Conservation (phyloP, 2,888 invertebrate species). For the Tenthredo mesomela region DNA sequence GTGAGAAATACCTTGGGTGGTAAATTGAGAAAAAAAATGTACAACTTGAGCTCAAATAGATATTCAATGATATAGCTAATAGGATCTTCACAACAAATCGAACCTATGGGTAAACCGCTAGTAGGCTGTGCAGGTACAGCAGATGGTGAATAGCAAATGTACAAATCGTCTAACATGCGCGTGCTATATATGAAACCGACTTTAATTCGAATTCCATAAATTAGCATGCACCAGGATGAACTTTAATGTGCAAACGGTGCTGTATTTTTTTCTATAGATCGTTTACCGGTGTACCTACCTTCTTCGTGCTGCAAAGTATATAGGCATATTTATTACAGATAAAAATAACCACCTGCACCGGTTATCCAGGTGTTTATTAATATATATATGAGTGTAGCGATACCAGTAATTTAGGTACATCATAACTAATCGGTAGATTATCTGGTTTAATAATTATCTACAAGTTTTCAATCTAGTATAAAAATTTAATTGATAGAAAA, state of each 20-base stretch:
- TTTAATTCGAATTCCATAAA: slow-evolving; percentile 44
- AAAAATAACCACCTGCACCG: slow-evolving; percentile 5
- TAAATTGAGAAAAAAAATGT: background rate
- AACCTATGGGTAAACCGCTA: background rate
- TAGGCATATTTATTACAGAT: background rate
- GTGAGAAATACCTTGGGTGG: background rate
- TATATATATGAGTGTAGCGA: background rate
- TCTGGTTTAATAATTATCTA: background rate
- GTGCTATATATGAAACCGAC: slow-evolving; percentile 11
- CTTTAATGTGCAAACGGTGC: slow-evolving; percentile 37
- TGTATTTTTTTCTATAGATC: slow-evolving; percentile 1
- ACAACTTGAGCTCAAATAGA: background rate
- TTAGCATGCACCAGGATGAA: slow-evolving; percentile 18
- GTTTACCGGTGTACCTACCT: background rate
- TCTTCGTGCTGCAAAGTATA: background rate
- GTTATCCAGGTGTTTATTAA: slow-evolving; percentile 13
- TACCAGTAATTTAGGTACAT: background rate
- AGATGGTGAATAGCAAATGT: slow-evolving; percentile 23
- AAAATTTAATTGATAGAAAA: slow-evolving; percentile 3
- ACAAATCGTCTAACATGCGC: slow-evolving; percentile 2
- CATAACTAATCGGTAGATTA: background rate
- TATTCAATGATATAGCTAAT: background rate
- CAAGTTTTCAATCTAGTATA: background rate
- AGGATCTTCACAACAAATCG: background rate
- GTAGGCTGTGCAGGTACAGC: slow-evolving; percentile 26